A percentile compares a stretch with the other conserved stretches of the same genome.
phyloP scores from a whole-genome alignment of 2,888 invertebrate species.

The Caenorhabditis imperialis region DNA sequence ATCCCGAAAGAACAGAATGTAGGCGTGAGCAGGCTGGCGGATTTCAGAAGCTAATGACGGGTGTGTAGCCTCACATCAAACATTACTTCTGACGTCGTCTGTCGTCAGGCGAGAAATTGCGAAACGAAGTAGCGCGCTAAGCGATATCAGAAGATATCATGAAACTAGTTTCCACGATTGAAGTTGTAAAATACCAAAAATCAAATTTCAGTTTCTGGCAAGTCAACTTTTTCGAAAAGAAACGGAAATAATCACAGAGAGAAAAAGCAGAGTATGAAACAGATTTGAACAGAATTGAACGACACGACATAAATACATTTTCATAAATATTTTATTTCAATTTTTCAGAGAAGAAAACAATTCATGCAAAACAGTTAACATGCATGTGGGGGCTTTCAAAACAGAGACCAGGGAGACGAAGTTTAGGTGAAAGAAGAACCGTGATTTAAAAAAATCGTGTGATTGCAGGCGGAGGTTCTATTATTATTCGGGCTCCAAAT shows the following conservation, averaged over 20 bases:
- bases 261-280: slow-evolving; percentile 44
- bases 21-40: not conserved
- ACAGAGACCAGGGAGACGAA: slow-evolving; percentile 47
- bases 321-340: slow-evolving; percentile 30
- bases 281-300: slow-evolving; percentile 49
- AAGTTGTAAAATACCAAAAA: slow-evolving; percentile 16
- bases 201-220: slow-evolving; percentile 10
- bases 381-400: slow-evolving; percentile 22
- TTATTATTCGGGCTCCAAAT: slow-evolving; percentile 38
- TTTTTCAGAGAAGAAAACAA: slow-evolving; percentile 8
- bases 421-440: slow-evolving; percentile 43
- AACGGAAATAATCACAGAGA: not conserved
- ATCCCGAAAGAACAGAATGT: not conserved
- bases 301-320: slow-evolving; percentile 10
- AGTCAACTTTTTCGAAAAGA: not conserved
- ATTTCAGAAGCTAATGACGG: slow-evolving; percentile 13
- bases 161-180: slow-evolving; percentile 27
- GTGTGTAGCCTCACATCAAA: slow-evolving; percentile 27
- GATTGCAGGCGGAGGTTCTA: slow-evolving; percentile 26
- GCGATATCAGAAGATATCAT: slow-evolving; percentile 27
- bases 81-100: slow-evolving; percentile 34
- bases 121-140: slow-evolving; percentile 14
- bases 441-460: slow-evolving; percentile 48
- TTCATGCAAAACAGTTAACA: slow-evolving; percentile 48
- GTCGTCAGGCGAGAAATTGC: slow-evolving; percentile 3